Conservation (phyloP, 1,140 invertebrate genomes). For the Agrilus planipennis region DNA sequence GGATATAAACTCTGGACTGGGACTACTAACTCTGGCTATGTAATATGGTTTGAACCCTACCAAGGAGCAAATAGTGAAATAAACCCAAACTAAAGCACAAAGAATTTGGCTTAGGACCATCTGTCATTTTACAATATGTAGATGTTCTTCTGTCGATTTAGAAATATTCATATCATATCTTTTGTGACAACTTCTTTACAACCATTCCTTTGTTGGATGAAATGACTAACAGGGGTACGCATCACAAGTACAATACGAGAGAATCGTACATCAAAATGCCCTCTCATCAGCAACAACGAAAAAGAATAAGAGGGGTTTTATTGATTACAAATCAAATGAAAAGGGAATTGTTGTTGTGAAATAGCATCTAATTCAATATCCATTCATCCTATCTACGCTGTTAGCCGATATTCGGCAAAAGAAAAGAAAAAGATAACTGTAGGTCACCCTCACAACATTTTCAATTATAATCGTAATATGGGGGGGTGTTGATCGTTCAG, state of each 20-base stretch:
- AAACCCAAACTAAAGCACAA: slow-evolving; percentile 7
- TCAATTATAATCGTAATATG: slow-evolving; percentile 20
- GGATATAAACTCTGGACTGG: slow-evolving; percentile 11
- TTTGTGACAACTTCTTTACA: slow-evolving; percentile 12
- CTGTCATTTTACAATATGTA: slow-evolving; percentile 8
- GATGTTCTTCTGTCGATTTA: slow-evolving; percentile 3
- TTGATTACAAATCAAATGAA: neutral
- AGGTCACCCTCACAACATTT: slow-evolving; percentile 13
- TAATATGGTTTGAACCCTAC: slow-evolving; percentile 9
- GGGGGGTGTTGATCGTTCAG: neutral
- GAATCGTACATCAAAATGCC: slow-evolving; percentile 23
- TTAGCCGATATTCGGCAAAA: slow-evolving; percentile 14
- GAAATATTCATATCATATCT: slow-evolving; percentile 8
- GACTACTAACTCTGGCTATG: slow-evolving; percentile 4
- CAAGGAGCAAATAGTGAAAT: slow-evolving; percentile 7
- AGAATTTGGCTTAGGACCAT: slow-evolving; percentile 8
- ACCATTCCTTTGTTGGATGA: slow-evolving; percentile 8
- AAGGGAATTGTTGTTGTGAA: neutral
- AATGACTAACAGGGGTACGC: slow-evolving; percentile 6
- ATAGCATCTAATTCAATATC: slow-evolving; percentile 13
- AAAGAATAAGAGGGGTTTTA: slow-evolving; percentile 10
- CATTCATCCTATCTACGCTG: slow-evolving; percentile 13
- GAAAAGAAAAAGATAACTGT: slow-evolving; percentile 18
- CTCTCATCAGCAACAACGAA: slow-evolving; percentile 19
- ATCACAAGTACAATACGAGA: slow-evolving; percentile 21